These are phyloP conservation scores for Anoplopoma fimbria DNA, from an alignment of 2,113 vertebrate genomes.

Conservation along the genomic window DNA sequence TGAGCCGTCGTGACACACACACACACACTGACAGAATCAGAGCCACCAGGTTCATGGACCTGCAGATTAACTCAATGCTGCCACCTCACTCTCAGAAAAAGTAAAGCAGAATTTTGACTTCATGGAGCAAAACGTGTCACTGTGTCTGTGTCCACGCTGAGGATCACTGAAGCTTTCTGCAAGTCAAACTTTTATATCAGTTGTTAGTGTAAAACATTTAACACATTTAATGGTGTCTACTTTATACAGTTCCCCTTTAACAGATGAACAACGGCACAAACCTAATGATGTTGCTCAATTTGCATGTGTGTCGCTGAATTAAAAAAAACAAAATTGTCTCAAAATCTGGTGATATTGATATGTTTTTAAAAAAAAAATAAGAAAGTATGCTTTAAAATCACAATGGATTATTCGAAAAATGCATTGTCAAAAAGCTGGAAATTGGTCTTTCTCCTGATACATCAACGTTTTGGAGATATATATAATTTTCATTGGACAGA, in stretches of 20 bases:
- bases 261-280: background rate
- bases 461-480: background rate
- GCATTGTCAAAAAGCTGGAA: background rate
- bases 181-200: background rate
- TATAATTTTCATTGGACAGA: background rate
- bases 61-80: constrained; percentile 64
- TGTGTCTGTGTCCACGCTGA: background rate
- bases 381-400: background rate
- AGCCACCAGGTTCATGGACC: constrained; percentile 10
- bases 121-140: background rate
- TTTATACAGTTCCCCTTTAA: background rate
- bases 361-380: background rate
- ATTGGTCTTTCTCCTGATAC: background rate
- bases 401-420: background rate
- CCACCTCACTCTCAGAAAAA: constrained; percentile 58
- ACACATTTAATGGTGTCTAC: background rate
- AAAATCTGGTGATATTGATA: background rate
- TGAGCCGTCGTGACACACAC: background rate
- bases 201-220: background rate
- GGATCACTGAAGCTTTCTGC: background rate
- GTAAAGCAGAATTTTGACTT: constrained; percentile 29
- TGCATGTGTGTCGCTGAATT: background rate
- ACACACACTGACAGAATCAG: background rate
- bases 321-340: background rate
- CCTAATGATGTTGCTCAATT: background rate